A percentile compares a stretch with the other conserved stretches of the same genome.
These are phyloP conservation scores for Phlogophora meticulosa DNA, from an alignment of 2,888 invertebrate species.

Conservation along the genomic window DNA sequence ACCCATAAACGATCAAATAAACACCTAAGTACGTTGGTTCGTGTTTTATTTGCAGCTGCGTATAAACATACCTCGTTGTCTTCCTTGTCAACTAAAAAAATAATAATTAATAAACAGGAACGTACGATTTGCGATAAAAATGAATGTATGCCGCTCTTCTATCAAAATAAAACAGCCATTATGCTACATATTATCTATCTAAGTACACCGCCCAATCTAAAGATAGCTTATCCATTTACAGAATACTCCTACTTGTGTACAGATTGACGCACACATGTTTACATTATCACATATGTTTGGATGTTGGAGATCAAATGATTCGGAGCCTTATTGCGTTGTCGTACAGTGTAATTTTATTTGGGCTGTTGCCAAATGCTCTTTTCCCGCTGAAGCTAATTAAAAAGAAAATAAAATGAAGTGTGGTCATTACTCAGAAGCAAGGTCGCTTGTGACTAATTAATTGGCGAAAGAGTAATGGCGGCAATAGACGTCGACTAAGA, in stretches of 20 bases:
- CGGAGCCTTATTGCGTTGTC: conserved; percentile 57
- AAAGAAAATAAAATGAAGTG: conserved; percentile 80
- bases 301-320: conserved; percentile 45
- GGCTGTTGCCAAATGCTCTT: conserved; percentile 54
- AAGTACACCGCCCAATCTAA: conserved; percentile 68
- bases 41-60: conserved; percentile 7
- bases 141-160: conserved; percentile 37
- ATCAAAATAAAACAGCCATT: conserved; percentile 71
- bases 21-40: neutral
- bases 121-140: conserved; percentile 41
- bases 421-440: conserved; percentile 78
- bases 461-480: conserved; percentile 76
- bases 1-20: no score
- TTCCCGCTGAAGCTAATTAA: conserved; percentile 77
- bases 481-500: conserved; percentile 67
- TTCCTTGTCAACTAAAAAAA: neutral
- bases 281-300: conserved; percentile 57
- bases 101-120: conserved; percentile 21
- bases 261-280: conserved; percentile 62
- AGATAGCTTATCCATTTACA: conserved; percentile 72
- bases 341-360: conserved; percentile 48
- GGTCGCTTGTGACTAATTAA: conserved; percentile 80
- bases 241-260: conserved; percentile 67
- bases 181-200: conserved; percentile 67
- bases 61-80: neutral